Percentiles rank a stretch among this genome's conserved stretches.
These are phyloP conservation scores for Macquaria australasica DNA, from an alignment of 2,113 vertebrate genomes.

Conservation along the genomic window DNA sequence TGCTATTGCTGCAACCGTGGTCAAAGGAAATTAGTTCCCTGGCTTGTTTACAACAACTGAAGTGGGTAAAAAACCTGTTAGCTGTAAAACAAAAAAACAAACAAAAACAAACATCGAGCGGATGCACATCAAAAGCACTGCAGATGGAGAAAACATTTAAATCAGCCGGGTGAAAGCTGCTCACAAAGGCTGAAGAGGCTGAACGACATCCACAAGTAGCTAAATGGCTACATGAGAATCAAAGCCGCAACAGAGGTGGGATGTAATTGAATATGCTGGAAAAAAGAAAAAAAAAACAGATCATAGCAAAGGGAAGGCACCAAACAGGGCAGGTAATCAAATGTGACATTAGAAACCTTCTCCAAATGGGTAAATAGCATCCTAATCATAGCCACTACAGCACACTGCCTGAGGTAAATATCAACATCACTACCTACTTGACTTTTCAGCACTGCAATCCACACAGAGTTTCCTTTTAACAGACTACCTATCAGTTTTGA, in stretches of 20 bases:
- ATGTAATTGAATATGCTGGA: constrained; percentile 5
- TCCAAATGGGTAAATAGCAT: background rate
- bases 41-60: constrained; percentile 19
- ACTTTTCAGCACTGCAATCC: too few species aligned
- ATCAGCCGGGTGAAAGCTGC: constrained; percentile 27
- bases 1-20: background rate
- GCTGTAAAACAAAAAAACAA: background rate
- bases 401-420: background rate
- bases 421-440: too few species aligned
- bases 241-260: constrained; percentile 8
- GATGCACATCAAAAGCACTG: constrained; percentile 23
- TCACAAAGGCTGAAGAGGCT: constrained; percentile 30
- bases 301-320: background rate
- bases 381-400: background rate
- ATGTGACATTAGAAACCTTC: constrained; percentile 16
- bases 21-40: constrained; percentile 17
- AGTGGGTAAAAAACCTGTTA: constrained; percentile 25
- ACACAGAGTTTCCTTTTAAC: background rate
- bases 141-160: constrained; percentile 7
- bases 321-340: constrained; percentile 17
- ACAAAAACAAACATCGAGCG: background rate
- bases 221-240: constrained; percentile 25
- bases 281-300: background rate
- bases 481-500: background rate
- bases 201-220: background rate